Evolutionary conservation across 1,140 invertebrate species (phyloP), one percentile per base, ranked within the genome.

Genomic region (Zaprionus camerounensis): DNA sequence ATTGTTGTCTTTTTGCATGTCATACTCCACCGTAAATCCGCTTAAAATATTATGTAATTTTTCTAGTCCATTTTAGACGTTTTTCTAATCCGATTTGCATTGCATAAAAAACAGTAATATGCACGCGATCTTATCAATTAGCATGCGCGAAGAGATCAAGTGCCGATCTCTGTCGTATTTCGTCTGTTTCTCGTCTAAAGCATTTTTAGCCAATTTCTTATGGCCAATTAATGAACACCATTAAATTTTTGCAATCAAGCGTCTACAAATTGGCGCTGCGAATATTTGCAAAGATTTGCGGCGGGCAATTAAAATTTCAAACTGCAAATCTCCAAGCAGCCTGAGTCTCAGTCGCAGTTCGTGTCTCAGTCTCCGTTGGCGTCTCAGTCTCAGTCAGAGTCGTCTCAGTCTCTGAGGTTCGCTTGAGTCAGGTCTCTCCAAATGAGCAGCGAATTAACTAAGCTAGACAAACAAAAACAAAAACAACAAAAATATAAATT

Each of bases 171-270:
- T 49, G 31, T 26, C 13, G 15, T 31, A 51, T 66, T 12, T 46
- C n/a, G 15, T 65, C 36, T 65, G 1, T 44, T 44, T 31, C 3
- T 62, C 26, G n/a, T 49, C 24, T 46, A 53, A 15, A 51, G 64
- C 78, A 79, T 78, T 85, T 78, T 85, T 65, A 71, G 53, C 71
- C 57, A 66, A 79, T 79, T 81, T 80, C 72, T 78, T 71, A 88
- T 90, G 70, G 70, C 81, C 85, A 88, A 88, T 90, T 88, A 88
- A 90, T 85, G 85, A 85, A 88, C 85, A 82, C 85, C 81, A 90
- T 90, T 90, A 90, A 88, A 90, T 88, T 82, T 90, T 85, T 80
- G 78, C 81, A 90, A 90, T 90, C 85, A 90, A 59, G 81, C 79
- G 85, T 74, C 86, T 85, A 88, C 85, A 88, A 88, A 88, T 88